Evolutionary conservation across 2,113 vertebrate genomes (phyloP), one percentile per base, ranked within the genome.

Genomic region (Solenodon paradoxus): DNA sequence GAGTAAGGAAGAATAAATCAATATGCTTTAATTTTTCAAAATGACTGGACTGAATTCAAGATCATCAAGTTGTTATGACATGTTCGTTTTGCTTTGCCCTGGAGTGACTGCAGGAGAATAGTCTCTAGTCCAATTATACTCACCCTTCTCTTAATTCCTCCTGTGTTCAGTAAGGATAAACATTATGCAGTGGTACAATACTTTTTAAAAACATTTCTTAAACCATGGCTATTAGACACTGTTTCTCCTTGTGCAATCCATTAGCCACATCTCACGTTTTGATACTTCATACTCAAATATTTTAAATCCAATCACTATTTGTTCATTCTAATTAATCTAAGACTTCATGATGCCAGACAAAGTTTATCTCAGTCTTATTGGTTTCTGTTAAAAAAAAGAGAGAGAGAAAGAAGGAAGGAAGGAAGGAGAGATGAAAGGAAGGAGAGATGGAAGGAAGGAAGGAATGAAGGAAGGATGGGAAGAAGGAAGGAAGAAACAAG

Each of bases 281-380:
- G 64, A 9, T 53, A 53, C 28, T 61, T 91, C 30, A 35, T n/a
- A 38, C 11, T 80, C 55, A 80, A 71, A n/a, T 80, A 51, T 81
- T 61, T 47, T 92, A 92, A 93, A 55, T 79, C 64, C 47, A 17
- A 4, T 74, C 22, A 82, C 57, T 51, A 38, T 68, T 64, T 90
- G 7, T 16, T 93, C 49, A 81, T 71, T 80, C 45, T 45, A 51
- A 92, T 68, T 87, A 28, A 92, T 51, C 38, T 40, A 87, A 53
- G 81, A 86, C 63, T 42, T 57, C 26, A 51, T 74, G 38, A 63
- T 13, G 3, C 20, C 75, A 92, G 92, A 64, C 55, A 47, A 78
- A 95, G 72, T 92, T 66, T 40, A 81, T 95, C 64, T 93, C 69
- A 80, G 66, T n/a, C 20, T 47, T 53, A 42, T 83, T 16, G 13